Evolutionary conservation across 2,888 invertebrate genomes (phyloP).

Genomic region (Oscheius myriophilus): DNA sequence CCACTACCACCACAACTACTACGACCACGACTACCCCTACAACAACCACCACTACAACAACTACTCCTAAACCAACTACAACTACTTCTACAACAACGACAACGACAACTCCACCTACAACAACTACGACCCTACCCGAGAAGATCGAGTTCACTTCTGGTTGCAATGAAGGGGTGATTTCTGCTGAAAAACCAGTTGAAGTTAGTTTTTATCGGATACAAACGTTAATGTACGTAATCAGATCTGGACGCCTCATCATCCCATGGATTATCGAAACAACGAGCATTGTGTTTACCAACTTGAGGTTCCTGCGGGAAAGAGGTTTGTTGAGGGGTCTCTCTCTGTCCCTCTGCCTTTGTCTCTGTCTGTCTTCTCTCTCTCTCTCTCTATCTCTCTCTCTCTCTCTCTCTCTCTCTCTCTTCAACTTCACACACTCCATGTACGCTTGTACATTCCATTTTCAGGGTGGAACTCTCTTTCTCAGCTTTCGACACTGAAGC

Average conservation of each 20-base stretch:
- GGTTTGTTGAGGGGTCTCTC: neutral
- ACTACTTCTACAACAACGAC: neutral
- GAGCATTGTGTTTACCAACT: neutral
- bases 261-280: neutral
- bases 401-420: too few species aligned
- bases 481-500: neutral
- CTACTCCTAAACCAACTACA: neutral
- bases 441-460: neutral
- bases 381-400: too few species aligned
- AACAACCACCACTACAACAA: neutral
- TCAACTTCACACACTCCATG: too few species aligned
- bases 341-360: too few species aligned
- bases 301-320: neutral
- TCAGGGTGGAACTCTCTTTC: neutral
- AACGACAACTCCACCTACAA: neutral
- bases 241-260: neutral
- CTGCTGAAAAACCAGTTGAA: neutral
- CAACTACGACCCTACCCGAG: neutral
- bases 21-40: neutral
- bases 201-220: too few species aligned
- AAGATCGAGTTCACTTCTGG: neutral
- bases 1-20: neutral
- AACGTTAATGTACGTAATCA: neutral
- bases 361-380: too few species aligned
- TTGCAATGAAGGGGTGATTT: neutral